Base-by-base conservation (phyloP, 1,140 invertebrate genomes). In the Eurosta solidaginis region DNA sequence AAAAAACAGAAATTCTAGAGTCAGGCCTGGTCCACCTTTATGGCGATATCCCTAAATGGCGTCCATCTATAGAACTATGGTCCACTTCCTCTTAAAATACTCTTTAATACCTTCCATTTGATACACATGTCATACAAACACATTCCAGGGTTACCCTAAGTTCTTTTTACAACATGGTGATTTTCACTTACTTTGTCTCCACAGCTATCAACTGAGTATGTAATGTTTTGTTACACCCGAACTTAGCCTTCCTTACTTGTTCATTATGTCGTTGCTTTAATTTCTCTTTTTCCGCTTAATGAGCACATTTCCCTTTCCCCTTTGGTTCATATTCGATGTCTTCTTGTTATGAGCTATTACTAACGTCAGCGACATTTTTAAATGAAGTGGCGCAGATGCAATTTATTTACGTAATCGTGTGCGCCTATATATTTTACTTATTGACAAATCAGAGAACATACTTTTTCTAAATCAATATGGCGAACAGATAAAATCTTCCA, bases 311-410 rank as follows among this genome's bases (percentile, higher is more conserved):
- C 52, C n/a, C 22, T 40, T 40, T 68, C 59, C 33, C n/a, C 40
- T 40, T 68, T 20, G 59, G 10, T 5, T 12, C 33, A 68, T 40
- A 33, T 68, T 68, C 59, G 59, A 9, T 5, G 33, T 68, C 59
- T 59, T 68, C 33, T 68, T 36, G 54, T 3, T 33, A 68, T 40
- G 59, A 68, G 59, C 59, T 68, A 68, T 68, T 42, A 68, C 59
- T 40, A 33, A n/a, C 36, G 29, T 29, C 33, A 33, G 33, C 59
- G 59, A 68, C 59, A 68, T 68, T 68, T 68, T 68, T 29, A 68
- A 68, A 68, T 68, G 5, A 40, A 68, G 59, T 68, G 59, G 33
- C 59, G 59, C 27, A 68, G 6, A 17, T 29, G 59, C 22, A 20
- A 9, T 68, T 20, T 20, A n/a, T 68, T 4, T 22, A 42, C 22